Percentiles rank a stretch among this genome's conserved stretches.
Evolutionary conservation across 2,888 invertebrate genomes (phyloP).

Genomic region (Brenthis daphne): DNA sequence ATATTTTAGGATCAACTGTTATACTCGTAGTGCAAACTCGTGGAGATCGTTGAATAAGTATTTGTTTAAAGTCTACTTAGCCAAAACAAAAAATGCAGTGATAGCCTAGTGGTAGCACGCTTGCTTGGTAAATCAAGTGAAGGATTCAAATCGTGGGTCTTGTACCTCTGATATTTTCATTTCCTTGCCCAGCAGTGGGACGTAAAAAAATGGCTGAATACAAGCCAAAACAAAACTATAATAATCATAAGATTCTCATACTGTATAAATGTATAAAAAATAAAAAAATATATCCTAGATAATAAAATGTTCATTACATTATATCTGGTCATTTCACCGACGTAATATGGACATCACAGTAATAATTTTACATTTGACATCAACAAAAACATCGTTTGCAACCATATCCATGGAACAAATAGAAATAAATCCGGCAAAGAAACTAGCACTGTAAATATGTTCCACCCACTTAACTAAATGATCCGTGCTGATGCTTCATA

Average conservation of each 20-base stretch:
- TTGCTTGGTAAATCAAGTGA: too few species aligned
- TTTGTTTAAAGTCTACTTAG: too few species aligned
- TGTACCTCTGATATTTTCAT: too few species aligned
- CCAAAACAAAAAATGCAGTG: too few species aligned
- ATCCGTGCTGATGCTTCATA: slow-evolving; percentile 23
- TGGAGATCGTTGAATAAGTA: too few species aligned
- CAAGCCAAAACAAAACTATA: background rate
- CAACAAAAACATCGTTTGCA: slow-evolving; percentile 22
- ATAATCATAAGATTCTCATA: background rate
- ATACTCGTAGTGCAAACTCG: too few species aligned
- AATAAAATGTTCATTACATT: slow-evolving; percentile 6
- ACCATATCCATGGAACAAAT: slow-evolving; percentile 6
- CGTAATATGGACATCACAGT: background rate
- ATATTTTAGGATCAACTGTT: too few species aligned
- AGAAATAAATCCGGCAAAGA: slow-evolving; percentile 14
- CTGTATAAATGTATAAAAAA: background rate
- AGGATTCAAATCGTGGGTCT: too few species aligned
- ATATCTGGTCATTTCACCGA: slow-evolving; percentile 3
- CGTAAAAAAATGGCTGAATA: too few species aligned
- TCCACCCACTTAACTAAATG: slow-evolving; percentile 27
- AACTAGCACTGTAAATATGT: slow-evolving; percentile 19
- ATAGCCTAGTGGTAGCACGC: too few species aligned
- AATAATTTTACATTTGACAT: slow-evolving; percentile 21
- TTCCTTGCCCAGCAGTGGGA: too few species aligned
- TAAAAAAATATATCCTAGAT: background rate